Conservation (phyloP, 2,797 vertebrate species). For the Amblyraja radiata region DNA sequence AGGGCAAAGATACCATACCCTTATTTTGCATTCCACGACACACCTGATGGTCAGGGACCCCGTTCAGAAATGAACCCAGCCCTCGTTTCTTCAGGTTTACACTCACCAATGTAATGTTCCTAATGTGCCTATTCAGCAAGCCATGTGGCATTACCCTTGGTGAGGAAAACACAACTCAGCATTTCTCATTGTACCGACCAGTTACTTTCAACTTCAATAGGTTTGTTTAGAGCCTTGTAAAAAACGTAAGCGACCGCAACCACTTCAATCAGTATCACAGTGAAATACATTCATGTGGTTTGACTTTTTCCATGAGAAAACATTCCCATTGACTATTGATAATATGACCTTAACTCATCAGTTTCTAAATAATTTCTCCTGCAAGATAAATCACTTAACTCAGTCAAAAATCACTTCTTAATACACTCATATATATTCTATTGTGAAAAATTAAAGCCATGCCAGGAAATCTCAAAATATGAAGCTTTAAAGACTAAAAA, state of each 20-base stretch:
- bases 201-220: neutral
- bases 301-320: constrained; percentile 29
- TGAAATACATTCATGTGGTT: neutral
- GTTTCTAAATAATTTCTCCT: neutral
- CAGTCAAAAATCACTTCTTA: neutral
- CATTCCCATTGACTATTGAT: constrained; percentile 15
- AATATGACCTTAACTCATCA: neutral
- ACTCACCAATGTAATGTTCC: neutral
- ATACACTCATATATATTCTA: neutral
- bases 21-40: no score
- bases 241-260: neutral
- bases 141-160: neutral
- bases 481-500: neutral
- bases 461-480: constrained; percentile 13
- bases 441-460: constrained; percentile 22
- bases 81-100: neutral
- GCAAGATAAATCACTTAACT: constrained; percentile 23
- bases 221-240: neutral
- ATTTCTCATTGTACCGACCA: neutral
- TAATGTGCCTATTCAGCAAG: neutral
- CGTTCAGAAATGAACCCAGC: neutral
- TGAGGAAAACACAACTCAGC: neutral
- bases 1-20: no score
- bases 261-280: constrained; percentile 5
- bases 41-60: no score